Evolutionary conservation across 2,113 vertebrate genomes (phyloP).

Genomic region (Cochlearius cochlearius): DNA sequence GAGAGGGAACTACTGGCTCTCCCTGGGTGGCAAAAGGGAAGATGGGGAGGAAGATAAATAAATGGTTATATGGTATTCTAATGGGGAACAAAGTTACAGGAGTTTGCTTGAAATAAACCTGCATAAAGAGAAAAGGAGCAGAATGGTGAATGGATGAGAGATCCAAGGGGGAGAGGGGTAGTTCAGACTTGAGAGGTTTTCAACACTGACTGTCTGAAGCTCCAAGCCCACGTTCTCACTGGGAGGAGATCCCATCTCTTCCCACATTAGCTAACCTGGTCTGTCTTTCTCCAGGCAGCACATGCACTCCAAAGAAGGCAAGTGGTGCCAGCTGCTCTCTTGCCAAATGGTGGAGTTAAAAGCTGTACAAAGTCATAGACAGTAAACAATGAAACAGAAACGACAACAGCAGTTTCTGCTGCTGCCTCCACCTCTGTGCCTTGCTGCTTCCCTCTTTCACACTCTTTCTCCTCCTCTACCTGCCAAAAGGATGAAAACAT

Average conservation of each 20-base stretch:
- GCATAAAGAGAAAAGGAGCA: neutral
- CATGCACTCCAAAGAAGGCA: neutral
- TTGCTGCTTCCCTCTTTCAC: neutral
- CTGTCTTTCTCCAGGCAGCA: constrained; percentile 15
- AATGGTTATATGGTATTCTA: neutral
- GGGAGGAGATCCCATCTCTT: constrained; percentile 5
- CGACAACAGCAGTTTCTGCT: constrained; percentile 9
- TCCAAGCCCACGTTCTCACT: neutral
- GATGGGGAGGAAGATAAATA: neutral
- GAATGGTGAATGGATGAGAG: neutral
- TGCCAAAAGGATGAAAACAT: constrained; percentile 1
- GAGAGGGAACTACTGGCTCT: neutral
- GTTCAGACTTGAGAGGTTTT: neutral
- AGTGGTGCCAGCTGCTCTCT: constrained; percentile 41
- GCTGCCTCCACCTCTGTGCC: constrained; percentile 10
- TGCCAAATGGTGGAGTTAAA: constrained; percentile 61
- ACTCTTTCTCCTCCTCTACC: neutral
- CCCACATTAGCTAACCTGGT: neutral
- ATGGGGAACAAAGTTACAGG: neutral
- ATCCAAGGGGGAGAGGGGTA: neutral
- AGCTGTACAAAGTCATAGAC: constrained; percentile 50
- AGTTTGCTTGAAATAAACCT: neutral
- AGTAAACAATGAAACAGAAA: constrained; percentile 56
- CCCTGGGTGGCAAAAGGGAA: neutral
- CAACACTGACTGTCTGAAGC: neutral